phyloP scores from a whole-genome alignment of 1,140 invertebrate genomes.

The Batillaria attramentaria region DNA sequence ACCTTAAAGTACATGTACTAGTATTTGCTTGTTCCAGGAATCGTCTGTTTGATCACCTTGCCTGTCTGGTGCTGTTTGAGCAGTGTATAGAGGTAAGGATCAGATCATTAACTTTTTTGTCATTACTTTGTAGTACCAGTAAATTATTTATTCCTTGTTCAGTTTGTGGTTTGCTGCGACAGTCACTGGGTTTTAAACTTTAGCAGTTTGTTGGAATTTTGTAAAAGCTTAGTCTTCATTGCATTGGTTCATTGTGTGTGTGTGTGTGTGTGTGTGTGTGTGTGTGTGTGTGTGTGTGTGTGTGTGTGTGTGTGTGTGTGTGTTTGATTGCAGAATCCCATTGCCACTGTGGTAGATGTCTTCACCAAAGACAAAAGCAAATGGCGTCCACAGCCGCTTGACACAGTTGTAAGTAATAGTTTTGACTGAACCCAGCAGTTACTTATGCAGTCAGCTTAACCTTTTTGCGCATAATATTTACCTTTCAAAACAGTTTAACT shows the following conservation, averaged over 20 bases:
- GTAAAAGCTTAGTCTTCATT: too few relatives aligned
- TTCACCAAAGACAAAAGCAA: constrained; percentile 93
- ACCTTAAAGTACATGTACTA: too few relatives aligned
- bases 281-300: neutral
- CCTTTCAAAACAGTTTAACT: too few relatives aligned
- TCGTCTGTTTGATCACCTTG: constrained; percentile 89
- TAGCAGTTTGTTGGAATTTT: too few relatives aligned
- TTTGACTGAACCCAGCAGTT: neutral
- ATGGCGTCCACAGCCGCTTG: constrained; percentile 95
- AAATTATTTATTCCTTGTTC: too few relatives aligned
- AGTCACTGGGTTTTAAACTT: too few relatives aligned
- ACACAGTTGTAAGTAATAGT: constrained; percentile 88
- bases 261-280: neutral
- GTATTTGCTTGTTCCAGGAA: too few relatives aligned
- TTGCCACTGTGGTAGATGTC: constrained; percentile 86
- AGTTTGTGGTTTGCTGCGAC: too few relatives aligned
- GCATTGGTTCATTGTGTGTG: too few relatives aligned
- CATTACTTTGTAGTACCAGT: neutral
- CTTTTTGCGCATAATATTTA: too few relatives aligned
- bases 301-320: neutral
- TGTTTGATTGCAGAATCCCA: constrained; percentile 76
- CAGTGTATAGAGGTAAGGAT: constrained; percentile 73
- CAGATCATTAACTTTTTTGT: neutral
- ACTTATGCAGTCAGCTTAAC: too few relatives aligned
- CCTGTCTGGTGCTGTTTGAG: constrained; percentile 86